phyloP scores from a whole-genome alignment of 1,140 invertebrate genomes.

The Periplaneta americana region DNA sequence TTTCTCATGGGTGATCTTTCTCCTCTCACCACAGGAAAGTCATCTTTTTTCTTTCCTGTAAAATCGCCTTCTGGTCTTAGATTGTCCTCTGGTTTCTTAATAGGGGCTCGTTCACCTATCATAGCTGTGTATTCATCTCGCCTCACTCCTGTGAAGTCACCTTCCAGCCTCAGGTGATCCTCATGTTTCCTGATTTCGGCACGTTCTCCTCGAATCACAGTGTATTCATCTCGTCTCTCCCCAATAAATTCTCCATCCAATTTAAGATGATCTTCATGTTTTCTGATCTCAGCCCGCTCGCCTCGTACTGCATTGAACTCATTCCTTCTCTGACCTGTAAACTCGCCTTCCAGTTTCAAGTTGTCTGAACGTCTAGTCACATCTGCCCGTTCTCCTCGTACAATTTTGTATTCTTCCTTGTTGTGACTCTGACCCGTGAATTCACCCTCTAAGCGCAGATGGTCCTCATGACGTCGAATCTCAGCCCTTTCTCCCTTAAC shows the following conservation, averaged over 20 bases:
- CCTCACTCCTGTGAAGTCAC: slow-evolving; percentile 35
- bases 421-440: slow-evolving; percentile 29
- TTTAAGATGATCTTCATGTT: slow-evolving; percentile 51
- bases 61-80: slow-evolving; percentile 50
- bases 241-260: slow-evolving; percentile 44
- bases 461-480: slow-evolving; percentile 39
- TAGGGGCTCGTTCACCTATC: slow-evolving; percentile 39
- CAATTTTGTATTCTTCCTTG: slow-evolving; percentile 20
- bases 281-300: slow-evolving; percentile 35
- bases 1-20: slow-evolving; percentile 31
- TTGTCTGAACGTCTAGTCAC: slow-evolving; percentile 41
- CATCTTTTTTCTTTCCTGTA: slow-evolving; percentile 45
- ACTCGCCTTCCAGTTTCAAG: slow-evolving; percentile 42
- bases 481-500: slow-evolving; percentile 26
- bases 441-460: slow-evolving; percentile 50
- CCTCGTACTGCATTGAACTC: slow-evolving; percentile 32
- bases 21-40: slow-evolving; percentile 18
- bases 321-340: slow-evolving; percentile 25
- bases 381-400: slow-evolving; percentile 25
- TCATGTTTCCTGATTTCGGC: slow-evolving; percentile 24
- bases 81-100: slow-evolving; percentile 33
- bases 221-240: slow-evolving; percentile 29
- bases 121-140: slow-evolving; percentile 22
- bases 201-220: slow-evolving; percentile 22
- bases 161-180: slow-evolving; percentile 48